Evolutionary conservation across 2,888 invertebrate species (phyloP).

Genomic region (Muschampia staudingeri): DNA sequence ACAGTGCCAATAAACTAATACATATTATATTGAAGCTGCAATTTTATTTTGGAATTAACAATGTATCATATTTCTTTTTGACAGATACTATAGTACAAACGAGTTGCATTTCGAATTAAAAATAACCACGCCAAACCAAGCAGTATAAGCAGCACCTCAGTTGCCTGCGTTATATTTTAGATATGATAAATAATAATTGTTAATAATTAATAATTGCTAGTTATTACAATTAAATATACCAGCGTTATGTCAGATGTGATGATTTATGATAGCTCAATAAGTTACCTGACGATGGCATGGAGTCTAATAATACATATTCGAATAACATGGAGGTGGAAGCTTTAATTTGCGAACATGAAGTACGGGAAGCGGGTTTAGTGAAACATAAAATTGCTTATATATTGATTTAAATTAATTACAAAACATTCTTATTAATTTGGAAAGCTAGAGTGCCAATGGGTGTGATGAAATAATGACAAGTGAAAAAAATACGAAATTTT

Average conservation of each 20-base stretch:
- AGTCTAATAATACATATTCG: neutral
- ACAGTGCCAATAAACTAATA: constrained; percentile 15
- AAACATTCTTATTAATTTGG: constrained; percentile 28
- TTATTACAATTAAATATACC: constrained; percentile 20
- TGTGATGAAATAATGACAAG: constrained; percentile 19
- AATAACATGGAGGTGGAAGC: neutral
- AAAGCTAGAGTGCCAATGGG: constrained; percentile 42
- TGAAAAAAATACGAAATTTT: neutral
- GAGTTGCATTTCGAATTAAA: constrained; percentile 8
- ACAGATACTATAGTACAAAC: neutral
- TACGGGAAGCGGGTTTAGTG: constrained; percentile 50
- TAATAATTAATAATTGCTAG: neutral
- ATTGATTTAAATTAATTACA: constrained; percentile 17
- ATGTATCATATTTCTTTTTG: constrained; percentile 18
- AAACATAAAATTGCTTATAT: constrained; percentile 24
- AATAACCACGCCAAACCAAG: constrained; percentile 39
- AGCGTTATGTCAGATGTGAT: constrained; percentile 51
- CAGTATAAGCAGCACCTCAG: constrained; percentile 34
- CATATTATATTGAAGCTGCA: constrained; percentile 27
- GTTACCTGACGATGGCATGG: neutral
- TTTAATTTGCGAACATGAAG: neutral
- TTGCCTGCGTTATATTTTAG: neutral
- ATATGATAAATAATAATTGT: too few species aligned
- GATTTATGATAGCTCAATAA: neutral
- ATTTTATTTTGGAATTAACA: neutral